phyloP scores from a whole-genome alignment of 2,113 vertebrate genomes.

The Thalassarche chlororhynchos region DNA sequence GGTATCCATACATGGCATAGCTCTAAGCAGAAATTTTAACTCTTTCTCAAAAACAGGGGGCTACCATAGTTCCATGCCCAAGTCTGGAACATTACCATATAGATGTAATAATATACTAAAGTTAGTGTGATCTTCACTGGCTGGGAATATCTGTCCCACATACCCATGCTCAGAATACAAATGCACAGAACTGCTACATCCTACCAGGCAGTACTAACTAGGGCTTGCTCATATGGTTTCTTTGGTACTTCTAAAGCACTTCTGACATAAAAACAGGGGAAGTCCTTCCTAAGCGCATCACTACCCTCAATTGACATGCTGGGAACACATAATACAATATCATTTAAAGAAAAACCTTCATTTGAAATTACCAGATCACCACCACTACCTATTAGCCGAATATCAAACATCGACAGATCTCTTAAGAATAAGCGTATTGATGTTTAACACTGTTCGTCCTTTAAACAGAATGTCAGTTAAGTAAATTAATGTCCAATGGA shows the following conservation, averaged over 20 bases:
- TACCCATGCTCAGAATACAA: neutral
- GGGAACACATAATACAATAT: neutral
- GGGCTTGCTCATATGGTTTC: neutral
- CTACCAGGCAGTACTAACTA: neutral
- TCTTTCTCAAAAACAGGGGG: neutral
- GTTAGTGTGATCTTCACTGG: neutral
- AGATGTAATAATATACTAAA: neutral
- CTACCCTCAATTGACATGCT: neutral
- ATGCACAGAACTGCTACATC: neutral
- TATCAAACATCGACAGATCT: neutral
- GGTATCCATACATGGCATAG: neutral
- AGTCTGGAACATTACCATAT: neutral
- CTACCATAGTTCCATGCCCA: neutral
- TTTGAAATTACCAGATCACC: neutral
- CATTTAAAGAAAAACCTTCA: neutral
- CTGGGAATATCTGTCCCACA: neutral
- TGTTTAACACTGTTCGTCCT: neutral
- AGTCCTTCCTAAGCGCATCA: neutral
- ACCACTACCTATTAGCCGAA: neutral
- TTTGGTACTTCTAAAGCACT: neutral
- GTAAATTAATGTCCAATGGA: neutral
- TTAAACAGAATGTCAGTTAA: neutral
- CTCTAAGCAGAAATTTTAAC: neutral
- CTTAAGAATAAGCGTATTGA: neutral
- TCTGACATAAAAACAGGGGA: neutral